These are phyloP conservation scores for Falco biarmicus DNA, from an alignment of 2,797 vertebrate genomes.

Conservation along the genomic window DNA sequence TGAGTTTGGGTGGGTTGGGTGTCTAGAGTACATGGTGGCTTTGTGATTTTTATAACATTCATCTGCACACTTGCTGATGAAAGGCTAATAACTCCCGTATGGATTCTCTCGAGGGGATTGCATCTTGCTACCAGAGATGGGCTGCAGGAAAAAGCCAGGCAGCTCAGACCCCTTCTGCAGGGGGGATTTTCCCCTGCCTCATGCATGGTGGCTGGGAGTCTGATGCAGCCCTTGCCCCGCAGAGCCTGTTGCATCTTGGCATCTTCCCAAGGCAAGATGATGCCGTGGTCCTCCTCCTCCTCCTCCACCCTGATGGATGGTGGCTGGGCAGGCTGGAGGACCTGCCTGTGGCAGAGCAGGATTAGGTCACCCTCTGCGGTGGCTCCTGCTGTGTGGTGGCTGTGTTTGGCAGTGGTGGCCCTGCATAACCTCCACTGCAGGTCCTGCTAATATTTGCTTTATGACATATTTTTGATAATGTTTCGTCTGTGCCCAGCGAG, in stretches of 20 bases:
- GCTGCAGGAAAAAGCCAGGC: not conserved
- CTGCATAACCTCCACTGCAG: not conserved
- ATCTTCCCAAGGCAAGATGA: not conserved
- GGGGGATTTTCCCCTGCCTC: not conserved
- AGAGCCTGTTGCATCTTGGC: not conserved
- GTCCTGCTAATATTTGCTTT: conserved; percentile 55
- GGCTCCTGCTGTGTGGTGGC: not conserved
- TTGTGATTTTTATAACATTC: not conserved
- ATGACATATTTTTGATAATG: conserved; percentile 49
- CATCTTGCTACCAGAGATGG: not conserved
- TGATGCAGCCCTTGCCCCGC: not conserved
- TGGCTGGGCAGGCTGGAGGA: not conserved
- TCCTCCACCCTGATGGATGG: not conserved
- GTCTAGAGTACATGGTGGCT: not conserved
- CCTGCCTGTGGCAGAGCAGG: not conserved
- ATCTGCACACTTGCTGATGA: not conserved
- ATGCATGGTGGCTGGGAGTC: fast-evolving
- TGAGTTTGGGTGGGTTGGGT: not conserved
- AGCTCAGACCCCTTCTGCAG: not conserved
- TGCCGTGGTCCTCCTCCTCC: not conserved
- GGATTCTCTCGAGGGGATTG: not conserved
- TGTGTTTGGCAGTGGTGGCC: not conserved
- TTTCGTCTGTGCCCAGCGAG: not conserved
- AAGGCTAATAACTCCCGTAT: not conserved
- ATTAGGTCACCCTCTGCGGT: not conserved